Base-by-base conservation (phyloP, 2,113 vertebrate genomes). In the Bolborhynchus lineola region DNA sequence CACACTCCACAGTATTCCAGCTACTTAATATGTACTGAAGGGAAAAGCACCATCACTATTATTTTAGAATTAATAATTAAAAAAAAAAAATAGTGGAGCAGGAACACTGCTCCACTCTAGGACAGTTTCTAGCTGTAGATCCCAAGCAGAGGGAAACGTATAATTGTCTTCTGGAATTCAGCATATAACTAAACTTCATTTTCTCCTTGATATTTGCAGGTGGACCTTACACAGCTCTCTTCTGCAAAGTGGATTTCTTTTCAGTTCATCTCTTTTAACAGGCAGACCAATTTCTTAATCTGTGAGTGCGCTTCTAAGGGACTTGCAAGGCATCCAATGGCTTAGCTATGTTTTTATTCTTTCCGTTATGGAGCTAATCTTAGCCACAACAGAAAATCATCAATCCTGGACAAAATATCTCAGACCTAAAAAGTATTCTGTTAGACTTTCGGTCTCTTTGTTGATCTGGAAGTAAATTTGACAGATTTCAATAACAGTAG, bases 51-150 rank as follows among this genome's bases (percentile, higher is more conserved):
- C 18, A 63, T 46, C 28, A 46, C 3, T 59, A 18, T 11, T 71
- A 37, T 49, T 85, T 55, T 26, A 71, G 23, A 63, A 62, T 5
- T 3, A 35, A 64, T 59, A 31, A 42, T 59, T 9, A 11, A 28
- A 29, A 33, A 11, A 28, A 29, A 33, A 20, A 50, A 44, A 15
- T 1, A 20, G 0, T 17, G 24, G 3, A 8, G 78, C 0, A 3
- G 33, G 57, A 15, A 35, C 33, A 35, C 35, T 62, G 26, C 17
- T 62, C 23, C 65, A 0, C 44, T 63, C 9, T 17, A 74, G n/a
- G 16, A 49, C 16, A 35, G 6, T 37, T 94, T 77, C 60, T 70
- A 70, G 9, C 26, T 71, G 37, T 49, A 78, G 16, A 35, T 46
- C 25, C 47, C 44, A 89, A 63, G 41, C 16, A 63, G 50, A 86